These are phyloP conservation scores for Epinephelus malabaricus DNA, from an alignment of 2,797 vertebrate species.

Conservation along the genomic window DNA sequence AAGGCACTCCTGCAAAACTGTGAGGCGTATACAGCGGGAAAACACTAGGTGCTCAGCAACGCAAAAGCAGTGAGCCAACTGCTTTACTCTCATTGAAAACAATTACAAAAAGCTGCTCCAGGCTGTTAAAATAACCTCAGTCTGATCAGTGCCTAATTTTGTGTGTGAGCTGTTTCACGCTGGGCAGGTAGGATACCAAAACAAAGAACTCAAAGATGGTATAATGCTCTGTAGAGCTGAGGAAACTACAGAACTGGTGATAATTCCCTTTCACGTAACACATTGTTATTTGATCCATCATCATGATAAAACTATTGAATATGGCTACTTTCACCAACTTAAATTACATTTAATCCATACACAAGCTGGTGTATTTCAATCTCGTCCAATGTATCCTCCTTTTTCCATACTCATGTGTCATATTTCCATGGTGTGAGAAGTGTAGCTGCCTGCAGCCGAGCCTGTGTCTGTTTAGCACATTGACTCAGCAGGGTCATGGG, in stretches of 20 bases:
- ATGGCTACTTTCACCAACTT: not conserved
- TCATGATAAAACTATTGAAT: conserved; percentile 4
- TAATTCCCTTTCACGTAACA: not conserved
- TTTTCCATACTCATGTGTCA: conserved; percentile 28
- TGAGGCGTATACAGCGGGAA: too few relatives aligned
- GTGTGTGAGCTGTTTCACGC: not conserved
- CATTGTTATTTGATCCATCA: not conserved
- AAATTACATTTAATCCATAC: not conserved
- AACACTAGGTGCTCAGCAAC: too few relatives aligned
- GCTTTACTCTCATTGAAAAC: too few relatives aligned
- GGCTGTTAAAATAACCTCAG: too few relatives aligned
- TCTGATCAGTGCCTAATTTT: not conserved
- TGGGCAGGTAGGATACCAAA: not conserved
- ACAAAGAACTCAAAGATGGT: not conserved
- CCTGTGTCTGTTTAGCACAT: conserved; percentile 78
- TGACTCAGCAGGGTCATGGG: conserved; percentile 80
- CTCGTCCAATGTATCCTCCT: not conserved
- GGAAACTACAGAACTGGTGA: not conserved
- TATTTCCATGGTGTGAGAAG: conserved; percentile 54
- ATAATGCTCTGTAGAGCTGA: not conserved
- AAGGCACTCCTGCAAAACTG: too few relatives aligned
- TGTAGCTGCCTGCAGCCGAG: conserved; percentile 52
- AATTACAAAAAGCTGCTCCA: too few relatives aligned
- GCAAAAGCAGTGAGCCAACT: too few relatives aligned
- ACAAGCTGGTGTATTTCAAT: conserved; percentile 22